A percentile compares a stretch with the other conserved stretches of the same genome.
Evolutionary conservation across 2,888 invertebrate species (phyloP).

Genomic region (Pollenia angustigena): DNA sequence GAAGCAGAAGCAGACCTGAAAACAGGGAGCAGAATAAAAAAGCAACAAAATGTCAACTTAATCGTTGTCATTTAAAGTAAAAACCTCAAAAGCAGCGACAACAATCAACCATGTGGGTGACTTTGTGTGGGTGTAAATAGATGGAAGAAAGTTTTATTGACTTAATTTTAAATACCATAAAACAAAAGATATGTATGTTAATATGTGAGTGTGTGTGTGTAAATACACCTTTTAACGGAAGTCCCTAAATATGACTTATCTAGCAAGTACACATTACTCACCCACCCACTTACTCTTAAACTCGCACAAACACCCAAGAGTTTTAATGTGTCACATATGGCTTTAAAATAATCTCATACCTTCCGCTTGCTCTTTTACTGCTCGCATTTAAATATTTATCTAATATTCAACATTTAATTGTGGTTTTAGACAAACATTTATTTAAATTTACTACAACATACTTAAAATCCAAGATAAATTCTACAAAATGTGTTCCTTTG

Average conservation of each 20-base stretch:
- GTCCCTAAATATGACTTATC: slow-evolving; percentile 5
- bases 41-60: slow-evolving; percentile 32
- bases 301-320: not conserved
- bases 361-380: not conserved
- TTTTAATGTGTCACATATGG: not conserved
- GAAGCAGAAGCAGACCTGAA: not conserved
- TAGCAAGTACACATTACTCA: no score
- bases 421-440: slow-evolving; percentile 23
- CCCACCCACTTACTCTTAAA: not conserved
- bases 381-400: slow-evolving; percentile 13
- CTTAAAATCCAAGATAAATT: no score
- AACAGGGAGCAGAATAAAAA: not conserved
- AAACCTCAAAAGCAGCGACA: slow-evolving; percentile 13
- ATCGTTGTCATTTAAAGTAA: slow-evolving; percentile 43
- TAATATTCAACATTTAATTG: slow-evolving; percentile 26
- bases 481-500: no score
- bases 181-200: not conserved
- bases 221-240: slow-evolving; percentile 28
- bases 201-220: not conserved
- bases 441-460: slow-evolving; percentile 9
- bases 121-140: no score
- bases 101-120: not conserved
- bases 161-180: not conserved
- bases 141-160: no score
- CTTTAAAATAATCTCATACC: not conserved